Base-by-base conservation (phyloP, 2,113 vertebrate species). In the Calyptomena viridis region DNA sequence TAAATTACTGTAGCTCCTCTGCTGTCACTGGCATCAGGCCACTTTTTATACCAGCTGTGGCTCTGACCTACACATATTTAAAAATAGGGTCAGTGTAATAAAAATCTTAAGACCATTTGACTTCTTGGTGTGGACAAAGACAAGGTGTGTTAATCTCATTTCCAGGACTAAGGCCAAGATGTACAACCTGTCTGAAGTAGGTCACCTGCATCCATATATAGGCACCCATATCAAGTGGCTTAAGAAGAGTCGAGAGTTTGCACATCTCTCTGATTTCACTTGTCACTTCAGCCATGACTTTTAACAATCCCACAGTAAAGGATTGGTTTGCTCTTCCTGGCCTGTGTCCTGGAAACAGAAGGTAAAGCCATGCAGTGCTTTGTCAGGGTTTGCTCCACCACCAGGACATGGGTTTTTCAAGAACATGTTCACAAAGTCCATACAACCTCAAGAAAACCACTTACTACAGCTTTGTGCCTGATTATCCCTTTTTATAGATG, bases 21-120 rank as follows among this genome's bases (percentile, higher is more conserved):
- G 68, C 83, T 59, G 46, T 39, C 73, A 11, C 42, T 82, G 89
- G 93, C 77, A 55, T 28, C 2, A 0, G 56, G 73, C 84, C 95
- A 72, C 44, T 87, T 92, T 63, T 91, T 56, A 60, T 47, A 68
- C 56, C 89, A 89, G 81, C 89, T 92, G 79, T 89, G 64, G 64
- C n/a, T 93, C 73, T 89, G 69, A 87, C 84, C 56, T 74, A 68
- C 0, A 0, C 22, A 25, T 82, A 83, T 73, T 92, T 84, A 95
- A 95, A 94, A 93, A 93, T 31, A 95, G 40, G 77, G 81, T 77
- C 81, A 90, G 35, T 20, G 37, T 85, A 88, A 92, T 72, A 89
- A 69, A 78, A 78, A 58, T 39, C 86, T 71, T 78, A 89, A 94
- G 31, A 82, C 33, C 17, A 0, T 72, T 82, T 88, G 79, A 91